These are phyloP conservation scores for Panulirus ornatus DNA, from an alignment of 1,140 invertebrate species.

Conservation along the genomic window DNA sequence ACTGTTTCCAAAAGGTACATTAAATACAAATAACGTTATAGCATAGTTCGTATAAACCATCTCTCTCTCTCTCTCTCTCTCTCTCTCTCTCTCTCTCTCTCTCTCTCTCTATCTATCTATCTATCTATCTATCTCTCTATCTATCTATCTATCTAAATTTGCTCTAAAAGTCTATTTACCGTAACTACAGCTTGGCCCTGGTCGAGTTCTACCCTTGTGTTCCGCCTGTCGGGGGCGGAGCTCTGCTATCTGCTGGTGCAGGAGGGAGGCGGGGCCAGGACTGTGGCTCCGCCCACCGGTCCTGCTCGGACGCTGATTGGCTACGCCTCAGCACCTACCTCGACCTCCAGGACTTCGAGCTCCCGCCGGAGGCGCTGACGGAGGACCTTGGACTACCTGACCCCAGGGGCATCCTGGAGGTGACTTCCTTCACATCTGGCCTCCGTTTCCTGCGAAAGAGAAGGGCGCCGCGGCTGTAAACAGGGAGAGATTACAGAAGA, in stretches of 20 bases:
- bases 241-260: slow-evolving; percentile 23
- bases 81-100: not conserved
- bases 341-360: not conserved
- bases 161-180: not conserved
- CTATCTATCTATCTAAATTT: too few species aligned
- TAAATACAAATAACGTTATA: too few species aligned
- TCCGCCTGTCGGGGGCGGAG: not conserved
- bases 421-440: slow-evolving; percentile 18
- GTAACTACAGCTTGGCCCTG: slow-evolving; percentile 7
- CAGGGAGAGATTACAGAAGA: too few species aligned
- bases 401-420: not conserved
- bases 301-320: slow-evolving; percentile 34
- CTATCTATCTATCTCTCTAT: too few species aligned
- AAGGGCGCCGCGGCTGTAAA: too few species aligned
- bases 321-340: not conserved
- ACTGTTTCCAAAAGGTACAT: too few species aligned
- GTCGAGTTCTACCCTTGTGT: slow-evolving; percentile 38
- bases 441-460: not conserved
- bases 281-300: slow-evolving; percentile 34
- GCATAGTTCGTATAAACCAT: too few species aligned
- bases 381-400: slow-evolving; percentile 14
- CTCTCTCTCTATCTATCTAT: too few species aligned
- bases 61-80: too few species aligned
- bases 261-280: not conserved
- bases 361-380: slow-evolving; percentile 28